Base-by-base conservation (phyloP, 2,113 vertebrate species). In the Oriolus oriolus region DNA sequence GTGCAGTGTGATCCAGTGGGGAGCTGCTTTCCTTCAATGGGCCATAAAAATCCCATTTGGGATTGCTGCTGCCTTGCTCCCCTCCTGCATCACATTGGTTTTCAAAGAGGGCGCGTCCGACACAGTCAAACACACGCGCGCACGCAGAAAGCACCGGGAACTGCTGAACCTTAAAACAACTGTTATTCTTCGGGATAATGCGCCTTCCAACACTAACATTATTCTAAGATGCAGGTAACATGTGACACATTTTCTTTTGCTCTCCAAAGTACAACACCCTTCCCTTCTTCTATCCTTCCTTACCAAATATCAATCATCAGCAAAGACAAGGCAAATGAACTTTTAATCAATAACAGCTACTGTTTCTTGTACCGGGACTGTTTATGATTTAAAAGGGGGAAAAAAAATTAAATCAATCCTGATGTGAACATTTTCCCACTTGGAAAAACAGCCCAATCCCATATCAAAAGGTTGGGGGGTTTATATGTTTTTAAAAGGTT, bases 341-440 rank as follows among this genome's bases (percentile, higher is more conserved):
- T 98, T 98, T 98, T 98, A 98, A 98, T 98, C 97, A 98, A 97
- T 97, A 98, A 98, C 98, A 98, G 98, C 98, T 98, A 98, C 97
- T 97, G 97, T 98, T 98, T 97, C 98, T 97, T 98, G 98, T 98
- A 97, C 96, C 2, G 24, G 94, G 94, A 95, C 97, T 98, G 98
- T 97, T 98, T 98, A 98, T 98, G 96, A 98, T 98, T 98, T 97
- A 97, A 97, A 97, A 97, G 41, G 54, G 81, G 75, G 39, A 84
- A 80, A 92, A 93, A 95, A 96, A 96, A 77, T 95, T 97, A 98
- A 98, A 97, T 97, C 96, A 94, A 97, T 98, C 97, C 98, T 97
- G 97, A 98, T 98, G 98, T 98, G 97, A 97, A 97, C 96, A 65
- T 96, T 98, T 98, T 97, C 84, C 94, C 87, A 96, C 92, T 96